These are phyloP conservation scores for Drosophila infuscata DNA, from an alignment of 2,888 invertebrate species.

Conservation along the genomic window DNA sequence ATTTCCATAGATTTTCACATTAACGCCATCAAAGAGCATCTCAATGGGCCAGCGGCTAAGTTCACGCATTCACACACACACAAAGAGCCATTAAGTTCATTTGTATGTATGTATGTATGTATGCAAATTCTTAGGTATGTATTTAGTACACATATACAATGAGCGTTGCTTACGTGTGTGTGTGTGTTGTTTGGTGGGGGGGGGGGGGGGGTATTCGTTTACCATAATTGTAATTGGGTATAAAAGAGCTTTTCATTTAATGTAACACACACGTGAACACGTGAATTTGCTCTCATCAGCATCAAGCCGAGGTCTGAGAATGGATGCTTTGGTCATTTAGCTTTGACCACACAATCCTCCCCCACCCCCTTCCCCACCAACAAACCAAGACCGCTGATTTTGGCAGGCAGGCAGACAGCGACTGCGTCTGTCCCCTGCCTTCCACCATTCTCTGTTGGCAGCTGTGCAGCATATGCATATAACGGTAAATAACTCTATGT, in stretches of 20 bases:
- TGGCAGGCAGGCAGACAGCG: background rate
- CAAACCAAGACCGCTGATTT: background rate
- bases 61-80: constrained; percentile 19
- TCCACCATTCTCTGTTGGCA: constrained; percentile 7
- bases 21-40: constrained; percentile 46
- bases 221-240: constrained; percentile 73
- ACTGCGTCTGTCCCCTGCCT: constrained; percentile 14
- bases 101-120: constrained; percentile 1
- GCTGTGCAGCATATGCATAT: constrained; percentile 71
- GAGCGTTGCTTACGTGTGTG: background rate
- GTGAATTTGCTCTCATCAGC: constrained; percentile 18
- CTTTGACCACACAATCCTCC: constrained; percentile 40
- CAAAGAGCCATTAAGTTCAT: constrained; percentile 35
- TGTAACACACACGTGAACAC: constrained; percentile 47
- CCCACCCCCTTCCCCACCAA: background rate
- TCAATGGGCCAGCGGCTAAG: constrained; percentile 47
- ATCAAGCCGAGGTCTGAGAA: constrained; percentile 23
- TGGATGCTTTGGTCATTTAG: constrained; percentile 56
- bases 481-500: constrained; percentile 71
- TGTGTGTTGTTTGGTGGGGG: background rate
- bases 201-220: constrained; percentile 33
- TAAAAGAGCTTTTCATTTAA: constrained; percentile 73
- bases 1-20: constrained; percentile 21
- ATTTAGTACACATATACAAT: background rate
- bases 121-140: constrained; percentile 1